These are phyloP conservation scores for Branchinecta lynchi DNA, from an alignment of 1,140 invertebrate genomes.

Conservation along the genomic window DNA sequence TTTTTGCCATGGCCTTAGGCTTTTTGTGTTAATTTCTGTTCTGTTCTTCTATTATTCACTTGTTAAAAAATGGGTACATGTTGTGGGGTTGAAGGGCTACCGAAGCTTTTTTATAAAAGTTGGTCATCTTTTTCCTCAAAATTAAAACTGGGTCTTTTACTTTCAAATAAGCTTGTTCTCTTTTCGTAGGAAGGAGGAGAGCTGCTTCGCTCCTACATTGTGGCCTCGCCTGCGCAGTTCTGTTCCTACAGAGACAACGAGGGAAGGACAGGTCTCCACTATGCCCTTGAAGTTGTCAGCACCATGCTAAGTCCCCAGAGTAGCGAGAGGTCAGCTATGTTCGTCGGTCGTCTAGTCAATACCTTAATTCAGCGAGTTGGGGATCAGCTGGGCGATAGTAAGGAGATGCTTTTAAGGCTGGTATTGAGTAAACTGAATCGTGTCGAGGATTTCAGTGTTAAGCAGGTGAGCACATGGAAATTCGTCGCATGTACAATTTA, in stretches of 20 bases:
- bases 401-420: constrained; percentile 3
- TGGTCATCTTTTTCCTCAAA: too few species aligned
- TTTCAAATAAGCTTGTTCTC: background rate
- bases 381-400: background rate
- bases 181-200: background rate
- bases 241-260: background rate
- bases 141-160: too few species aligned
- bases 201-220: background rate
- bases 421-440: background rate
- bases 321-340: background rate
- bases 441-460: background rate
- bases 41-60: too few species aligned
- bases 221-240: background rate
- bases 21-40: too few species aligned
- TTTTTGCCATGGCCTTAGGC: too few species aligned
- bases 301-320: background rate
- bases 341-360: background rate
- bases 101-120: too few species aligned
- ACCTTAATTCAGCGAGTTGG: background rate
- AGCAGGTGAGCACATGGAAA: background rate
- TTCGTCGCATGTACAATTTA: too few species aligned
- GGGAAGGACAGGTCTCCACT: background rate
- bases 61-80: too few species aligned
- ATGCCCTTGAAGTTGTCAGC: background rate
- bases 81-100: too few species aligned